Evolutionary conservation across 2,888 invertebrate species (phyloP), one percentile per base, ranked within the genome.

Genomic region (Aplocera efformata): DNA sequence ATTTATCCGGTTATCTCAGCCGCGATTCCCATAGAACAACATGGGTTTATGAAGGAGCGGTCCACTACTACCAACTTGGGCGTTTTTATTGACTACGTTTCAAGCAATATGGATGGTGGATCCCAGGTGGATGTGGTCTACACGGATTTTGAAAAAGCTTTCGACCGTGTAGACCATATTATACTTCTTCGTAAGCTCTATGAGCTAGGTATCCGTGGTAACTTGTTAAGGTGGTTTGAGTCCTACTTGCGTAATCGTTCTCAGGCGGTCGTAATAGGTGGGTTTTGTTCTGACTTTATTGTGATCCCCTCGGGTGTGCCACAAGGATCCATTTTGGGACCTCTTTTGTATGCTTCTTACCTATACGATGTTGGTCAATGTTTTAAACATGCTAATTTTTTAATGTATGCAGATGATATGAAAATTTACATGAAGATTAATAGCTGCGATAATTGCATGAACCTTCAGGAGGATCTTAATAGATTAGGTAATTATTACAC

Each of bases 291-390:
- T 1, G 32, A 51, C 22, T 50, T 43, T 13, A 32, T 48, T 35
- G 13, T 28, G 3, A 31, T 52, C 1, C 39, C 45, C 0, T 48
- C 47, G 10, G 52, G 56, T 0, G 53, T 59, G 0, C 58, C 52
- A 0, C 61, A 58, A 8, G 54, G 56, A 1, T 59, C 56, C 1
- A 50, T 49, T 26, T 31, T 56, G 2, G 50, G 55, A 1, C 56
- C 54, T 1, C 25, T 55, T 1, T 35, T 57, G 7, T 17, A 17
- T 17, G 13, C 13, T 5, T 17, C 13, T 5, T 17, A 17, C 5
- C 13, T 17, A 17, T 17, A 17, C 13, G 13, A 17, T 17, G 13
- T 17, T 2, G 13, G 13, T 17, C 13, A 5, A 17, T 17, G 13
- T 17, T 17, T 17, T 17, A 5, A 17, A 5, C 13, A 17, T 17